Evolutionary conservation across 2,797 vertebrate genomes (phyloP), one percentile per base, ranked within the genome.

Genomic region (Cuculus canorus): DNA sequence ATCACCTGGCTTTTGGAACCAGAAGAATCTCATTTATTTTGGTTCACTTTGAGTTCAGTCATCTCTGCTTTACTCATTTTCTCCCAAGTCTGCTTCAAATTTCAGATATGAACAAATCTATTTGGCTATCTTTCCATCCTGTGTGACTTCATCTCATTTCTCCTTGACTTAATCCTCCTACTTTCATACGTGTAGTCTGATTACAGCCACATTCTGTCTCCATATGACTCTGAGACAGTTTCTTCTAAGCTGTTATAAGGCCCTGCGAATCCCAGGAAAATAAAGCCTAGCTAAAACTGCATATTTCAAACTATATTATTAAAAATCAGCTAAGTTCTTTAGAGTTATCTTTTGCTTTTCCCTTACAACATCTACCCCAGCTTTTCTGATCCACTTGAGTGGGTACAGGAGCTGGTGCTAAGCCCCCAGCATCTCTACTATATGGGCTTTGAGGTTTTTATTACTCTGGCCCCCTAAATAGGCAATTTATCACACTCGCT

Each of bases 41-140:
- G 47, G 90, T 96, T 96, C 91, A 93, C 27, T 78, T 75, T 83
- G 70, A 94, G 93, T 95, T 95, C 96, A 93, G 61, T 47, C 65
- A 94, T 91, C 32, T 88, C 72, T 81, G 79, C 50, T 92, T 96
- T 90, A 88, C 83, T 88, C 80, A 65, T 90, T 86, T 80, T 86
- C 60, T 90, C 45, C 43, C 13, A 88, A 73, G 45, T 68, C 76
- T 95, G 94, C 68, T 96, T 93, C 91, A 69, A 90, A 96, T 95
- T 96, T 95, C 82, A 92, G 82, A 88, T 75, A 87, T 35, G 85
- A 91, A 65, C 72, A 88, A 87, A 73, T 65, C 63, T 92, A 91
- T 63, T 28, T 5, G 2, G 24, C 45, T 89, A 28, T 79, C 30
- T n/a, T 90, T 93, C 93, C 72, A 78, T 86, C 53, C 70, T 83